A percentile compares a stretch with the other conserved stretches of the same genome.
phyloP scores from a whole-genome alignment of 2,113 vertebrate species.

The Leiothrix lutea region DNA sequence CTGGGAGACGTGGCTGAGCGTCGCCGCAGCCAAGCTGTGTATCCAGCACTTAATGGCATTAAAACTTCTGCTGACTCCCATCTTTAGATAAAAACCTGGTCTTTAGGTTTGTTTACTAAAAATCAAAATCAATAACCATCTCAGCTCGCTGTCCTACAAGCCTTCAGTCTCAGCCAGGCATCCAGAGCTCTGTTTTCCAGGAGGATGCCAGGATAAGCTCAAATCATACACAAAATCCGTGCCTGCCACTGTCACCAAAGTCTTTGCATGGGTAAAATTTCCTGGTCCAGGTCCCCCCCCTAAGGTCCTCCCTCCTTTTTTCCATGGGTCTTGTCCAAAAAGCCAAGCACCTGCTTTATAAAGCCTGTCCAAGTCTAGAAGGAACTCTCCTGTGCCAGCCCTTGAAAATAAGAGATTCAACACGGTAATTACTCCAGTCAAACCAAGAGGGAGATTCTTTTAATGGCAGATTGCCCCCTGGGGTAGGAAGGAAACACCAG shows the following conservation, averaged over 20 bases:
- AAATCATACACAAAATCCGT: accelerated
- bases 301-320: neutral
- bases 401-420: neutral
- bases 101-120: neutral
- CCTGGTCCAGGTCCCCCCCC: neutral
- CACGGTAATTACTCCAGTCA: neutral
- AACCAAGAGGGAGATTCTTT: neutral
- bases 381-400: neutral
- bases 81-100: neutral
- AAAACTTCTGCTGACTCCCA: neutral
- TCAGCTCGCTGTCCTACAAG: neutral
- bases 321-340: neutral
- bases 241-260: no score
- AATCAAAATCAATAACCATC: neutral
- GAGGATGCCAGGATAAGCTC: neutral
- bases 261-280: accelerated
- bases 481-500: neutral
- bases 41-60: neutral
- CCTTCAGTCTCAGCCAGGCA: neutral
- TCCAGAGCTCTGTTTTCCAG: neutral
- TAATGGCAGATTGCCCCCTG: neutral
- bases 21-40: neutral
- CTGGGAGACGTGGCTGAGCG: neutral
- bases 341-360: neutral
- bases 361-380: neutral